Evolutionary conservation across 2,888 invertebrate genomes (phyloP).

Genomic region (Teinopalpus imperialis): DNA sequence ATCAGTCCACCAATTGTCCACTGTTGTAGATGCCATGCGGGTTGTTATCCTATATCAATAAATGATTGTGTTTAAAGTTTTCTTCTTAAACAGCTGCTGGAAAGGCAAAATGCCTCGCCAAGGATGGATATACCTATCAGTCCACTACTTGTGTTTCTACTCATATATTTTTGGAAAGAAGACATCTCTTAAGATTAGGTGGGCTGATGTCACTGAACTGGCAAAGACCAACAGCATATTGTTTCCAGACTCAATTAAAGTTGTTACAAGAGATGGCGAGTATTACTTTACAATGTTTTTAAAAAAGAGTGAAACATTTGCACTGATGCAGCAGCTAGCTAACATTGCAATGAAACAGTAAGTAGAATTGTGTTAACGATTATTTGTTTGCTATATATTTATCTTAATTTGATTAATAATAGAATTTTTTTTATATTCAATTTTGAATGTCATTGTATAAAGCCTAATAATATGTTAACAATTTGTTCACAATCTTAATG

Average conservation of each 20-base stretch:
- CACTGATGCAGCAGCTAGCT: constrained; percentile 96
- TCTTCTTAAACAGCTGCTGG: constrained; percentile 92
- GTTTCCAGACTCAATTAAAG: constrained; percentile 93
- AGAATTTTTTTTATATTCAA: no score
- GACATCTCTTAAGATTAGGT: constrained; percentile 92
- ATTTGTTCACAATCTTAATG: no score
- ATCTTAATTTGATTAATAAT: no score
- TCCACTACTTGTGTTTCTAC: constrained; percentile 97
- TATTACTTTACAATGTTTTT: constrained; percentile 96
- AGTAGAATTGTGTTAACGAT: constrained; percentile 38
- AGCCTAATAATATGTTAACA: no score
- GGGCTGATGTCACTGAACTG: constrained; percentile 93
- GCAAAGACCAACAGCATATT: constrained; percentile 89
- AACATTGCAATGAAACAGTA: constrained; percentile 98
- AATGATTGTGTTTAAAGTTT: background rate
- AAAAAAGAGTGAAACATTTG: constrained; percentile 93
- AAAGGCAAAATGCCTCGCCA: constrained; percentile 96
- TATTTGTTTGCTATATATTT: background rate
- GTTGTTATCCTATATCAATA: no score
- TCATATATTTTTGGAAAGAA: constrained; percentile 96
- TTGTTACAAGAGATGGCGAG: constrained; percentile 92
- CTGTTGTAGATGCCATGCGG: no score
- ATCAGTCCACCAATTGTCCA: no score
- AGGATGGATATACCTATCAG: constrained; percentile 98
- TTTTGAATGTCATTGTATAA: no score